These are phyloP conservation scores for Labia minor DNA, from an alignment of 2,888 invertebrate genomes.

Conservation along the genomic window DNA sequence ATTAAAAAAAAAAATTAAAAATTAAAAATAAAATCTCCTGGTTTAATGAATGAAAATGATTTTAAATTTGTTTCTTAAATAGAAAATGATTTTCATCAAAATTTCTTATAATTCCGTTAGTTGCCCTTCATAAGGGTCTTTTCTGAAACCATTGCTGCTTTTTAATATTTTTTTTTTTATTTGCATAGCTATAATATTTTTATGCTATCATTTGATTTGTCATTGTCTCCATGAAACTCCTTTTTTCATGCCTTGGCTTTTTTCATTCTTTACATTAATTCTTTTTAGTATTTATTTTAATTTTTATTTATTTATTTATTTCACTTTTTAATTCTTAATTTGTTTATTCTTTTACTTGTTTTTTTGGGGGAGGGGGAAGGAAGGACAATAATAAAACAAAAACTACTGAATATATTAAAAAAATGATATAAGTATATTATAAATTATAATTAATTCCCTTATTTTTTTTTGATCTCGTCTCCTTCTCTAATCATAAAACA, in stretches of 20 bases:
- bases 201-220: conserved; percentile 24
- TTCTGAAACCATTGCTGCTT: conserved; percentile 52
- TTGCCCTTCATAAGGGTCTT: conserved; percentile 54
- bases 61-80: conserved; percentile 19
- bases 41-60: not conserved
- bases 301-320: conserved; percentile 21
- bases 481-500: not conserved
- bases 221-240: conserved; percentile 27
- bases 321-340: no score
- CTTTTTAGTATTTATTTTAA: conserved; percentile 26
- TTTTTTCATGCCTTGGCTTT: conserved; percentile 29
- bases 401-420: not conserved
- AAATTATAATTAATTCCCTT: not conserved
- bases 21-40: no score
- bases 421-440: not conserved
- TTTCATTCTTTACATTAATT: conserved; percentile 25
- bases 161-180: conserved; percentile 28
- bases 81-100: conserved; percentile 14
- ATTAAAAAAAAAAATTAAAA: not conserved
- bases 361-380: conserved; percentile 24
- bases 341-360: conserved; percentile 22
- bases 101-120: conserved; percentile 35
- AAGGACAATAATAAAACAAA: conserved; percentile 22
- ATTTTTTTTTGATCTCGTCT: conserved; percentile 19
- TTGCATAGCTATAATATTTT: conserved; percentile 25